Evolutionary conservation across 2,113 vertebrate genomes (phyloP), one percentile per base, ranked within the genome.

Genomic region (Eulemur macaco): DNA sequence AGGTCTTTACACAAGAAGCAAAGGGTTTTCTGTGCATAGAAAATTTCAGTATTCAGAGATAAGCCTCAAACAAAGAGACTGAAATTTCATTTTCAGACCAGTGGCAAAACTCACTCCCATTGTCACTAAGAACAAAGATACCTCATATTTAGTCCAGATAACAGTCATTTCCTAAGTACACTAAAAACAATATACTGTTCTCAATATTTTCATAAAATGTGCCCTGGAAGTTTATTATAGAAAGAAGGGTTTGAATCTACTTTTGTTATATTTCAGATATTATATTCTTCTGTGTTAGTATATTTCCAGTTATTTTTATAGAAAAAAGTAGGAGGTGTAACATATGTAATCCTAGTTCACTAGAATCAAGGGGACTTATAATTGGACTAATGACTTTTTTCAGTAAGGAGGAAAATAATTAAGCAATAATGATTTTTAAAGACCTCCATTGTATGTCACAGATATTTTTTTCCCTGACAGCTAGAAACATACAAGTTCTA

Each of bases 351-450:
- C 42, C 82, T 94, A 63, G 73, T 83, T 93, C 73, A 91, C 47
- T 96, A 91, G 63, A 96, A 95, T 73, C 77, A 96, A 95, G 52
- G 87, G 60, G 69, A 91, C 68, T 89, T 96, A 81, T 93, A 97
- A 97, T 89, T 97, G 90, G 94, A 96, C 85, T 93, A 96, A 95
- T 84, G 31, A 91, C 60, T 84, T 85, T 91, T 71, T 89, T 83
- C 86, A 89, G 77, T 91, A 96, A 95, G 39, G 90, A 91, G 56
- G 37, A 94, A 97, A 92, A 81, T 88, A 96, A 97, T 95, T 96
- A 96, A 96, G 81, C 83, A 97, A 95, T 93, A 95, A 95, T 84
- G 86, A 92, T 73, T 86, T 95, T 92, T 54, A 1, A 87, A 88
- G 87, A 56, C 6, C 45, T 90, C 50, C 68, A 93, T 52, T 88